phyloP scores from a whole-genome alignment of 2,113 vertebrate species.

The Felis chaus region DNA sequence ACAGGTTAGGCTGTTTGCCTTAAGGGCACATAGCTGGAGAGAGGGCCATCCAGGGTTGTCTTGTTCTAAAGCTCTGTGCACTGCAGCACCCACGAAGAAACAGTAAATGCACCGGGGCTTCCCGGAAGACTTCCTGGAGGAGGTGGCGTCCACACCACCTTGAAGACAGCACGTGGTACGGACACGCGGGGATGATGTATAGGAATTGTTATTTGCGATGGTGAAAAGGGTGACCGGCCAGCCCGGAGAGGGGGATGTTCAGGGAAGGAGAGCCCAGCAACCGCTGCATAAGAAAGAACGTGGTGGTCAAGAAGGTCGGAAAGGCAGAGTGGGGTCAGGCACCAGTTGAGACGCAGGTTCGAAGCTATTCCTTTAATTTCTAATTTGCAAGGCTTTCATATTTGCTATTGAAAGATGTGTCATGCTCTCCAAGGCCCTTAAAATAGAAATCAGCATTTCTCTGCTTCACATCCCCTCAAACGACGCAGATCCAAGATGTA shows the following conservation, averaged over 20 bases:
- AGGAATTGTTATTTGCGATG: not conserved
- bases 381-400: not conserved
- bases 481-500: not conserved
- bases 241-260: not conserved
- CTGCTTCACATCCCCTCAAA: not conserved
- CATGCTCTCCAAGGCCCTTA: not conserved
- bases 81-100: not conserved
- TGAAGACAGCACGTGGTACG: not conserved
- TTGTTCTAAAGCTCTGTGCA: not conserved
- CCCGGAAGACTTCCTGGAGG: not conserved
- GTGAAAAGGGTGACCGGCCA: not conserved
- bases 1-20: not conserved
- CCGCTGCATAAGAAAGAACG: not conserved
- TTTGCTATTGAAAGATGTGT: not conserved
- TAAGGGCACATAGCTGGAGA: not conserved
- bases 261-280: not conserved
- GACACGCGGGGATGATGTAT: not conserved
- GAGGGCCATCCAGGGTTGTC: not conserved
- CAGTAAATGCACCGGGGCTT: not conserved
- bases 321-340: not conserved
- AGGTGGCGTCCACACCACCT: not conserved
- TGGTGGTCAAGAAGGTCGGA: accelerated
- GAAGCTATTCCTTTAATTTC: not conserved
- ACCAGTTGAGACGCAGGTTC: not conserved
- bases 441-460: slow-evolving; percentile 24